Evolutionary conservation across 2,113 vertebrate genomes (phyloP).

Genomic region (Onychorhynchus coronatus): DNA sequence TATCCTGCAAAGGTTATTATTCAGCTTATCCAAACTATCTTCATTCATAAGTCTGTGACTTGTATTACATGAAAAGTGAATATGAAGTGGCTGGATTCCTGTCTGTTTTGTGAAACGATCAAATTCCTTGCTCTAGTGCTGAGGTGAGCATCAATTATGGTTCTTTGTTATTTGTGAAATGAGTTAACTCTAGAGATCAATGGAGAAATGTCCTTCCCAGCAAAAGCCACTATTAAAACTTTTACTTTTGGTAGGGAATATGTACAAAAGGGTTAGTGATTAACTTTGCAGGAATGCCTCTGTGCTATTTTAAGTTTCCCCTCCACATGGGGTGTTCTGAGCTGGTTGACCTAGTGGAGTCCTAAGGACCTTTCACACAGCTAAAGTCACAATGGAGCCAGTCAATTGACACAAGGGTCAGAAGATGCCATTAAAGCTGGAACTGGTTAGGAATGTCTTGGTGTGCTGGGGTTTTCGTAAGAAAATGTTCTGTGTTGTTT

Average conservation of each 20-base stretch:
- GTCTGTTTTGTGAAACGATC: neutral
- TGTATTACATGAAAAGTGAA: neutral
- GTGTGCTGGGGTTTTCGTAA: neutral
- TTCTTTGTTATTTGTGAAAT: neutral
- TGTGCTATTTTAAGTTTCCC: neutral
- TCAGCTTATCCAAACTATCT: neutral
- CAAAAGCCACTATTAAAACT: neutral
- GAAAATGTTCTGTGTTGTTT: neutral
- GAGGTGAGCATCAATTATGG: neutral
- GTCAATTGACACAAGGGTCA: neutral
- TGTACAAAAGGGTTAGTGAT: neutral
- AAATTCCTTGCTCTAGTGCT: neutral
- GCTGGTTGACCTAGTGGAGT: neutral
- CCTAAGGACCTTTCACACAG: neutral
- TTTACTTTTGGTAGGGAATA: neutral
- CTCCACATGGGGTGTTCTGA: neutral
- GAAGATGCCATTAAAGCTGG: neutral
- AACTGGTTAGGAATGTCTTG: neutral
- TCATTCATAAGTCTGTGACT: neutral
- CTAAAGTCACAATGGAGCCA: neutral
- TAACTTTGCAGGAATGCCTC: conserved; percentile 4
- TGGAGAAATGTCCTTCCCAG: neutral
- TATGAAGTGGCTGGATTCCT: neutral
- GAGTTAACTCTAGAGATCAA: neutral
- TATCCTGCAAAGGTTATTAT: neutral